Percentiles rank a stretch among this genome's conserved stretches.
phyloP scores from a whole-genome alignment of 2,797 vertebrate genomes.

The Percopsis omiscomaycus region DNA sequence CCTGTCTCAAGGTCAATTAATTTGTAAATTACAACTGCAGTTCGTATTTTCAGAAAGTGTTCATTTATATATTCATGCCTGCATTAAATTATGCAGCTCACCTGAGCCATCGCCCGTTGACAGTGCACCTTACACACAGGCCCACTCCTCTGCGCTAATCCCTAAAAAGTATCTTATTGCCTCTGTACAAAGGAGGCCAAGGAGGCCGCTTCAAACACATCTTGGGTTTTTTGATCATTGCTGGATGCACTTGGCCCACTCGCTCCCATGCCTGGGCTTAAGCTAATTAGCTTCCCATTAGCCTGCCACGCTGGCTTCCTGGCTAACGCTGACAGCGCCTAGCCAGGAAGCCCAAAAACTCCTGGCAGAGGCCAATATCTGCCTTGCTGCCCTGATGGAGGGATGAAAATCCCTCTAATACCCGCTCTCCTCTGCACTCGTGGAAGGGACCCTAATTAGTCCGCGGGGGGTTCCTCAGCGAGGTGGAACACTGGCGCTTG shows the following conservation, averaged over 20 bases:
- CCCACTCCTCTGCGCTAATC: conserved; percentile 42
- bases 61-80: conserved; percentile 46
- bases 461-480: conserved; percentile 30
- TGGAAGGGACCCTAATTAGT: conserved; percentile 54
- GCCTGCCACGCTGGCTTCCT: conserved; percentile 59
- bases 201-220: conserved; percentile 59
- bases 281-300: conserved; percentile 74
- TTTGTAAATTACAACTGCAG: conserved; percentile 24
- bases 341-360: conserved; percentile 47
- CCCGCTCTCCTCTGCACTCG: conserved; percentile 41
- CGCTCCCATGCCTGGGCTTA: conserved; percentile 64
- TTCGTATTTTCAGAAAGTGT: conserved; percentile 25
- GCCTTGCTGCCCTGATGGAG: conserved; percentile 50
- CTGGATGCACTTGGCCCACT: conserved; percentile 49
- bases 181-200: conserved; percentile 61
- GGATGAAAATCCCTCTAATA: conserved; percentile 63
- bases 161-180: conserved; percentile 52
- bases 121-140: conserved; percentile 44
- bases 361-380: conserved; percentile 60
- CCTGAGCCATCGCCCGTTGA: conserved; percentile 52
- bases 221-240: conserved; percentile 56
- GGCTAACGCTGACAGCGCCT: conserved; percentile 49
- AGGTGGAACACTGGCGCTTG: conserved; percentile 34
- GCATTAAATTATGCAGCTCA: conserved; percentile 53
- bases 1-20: conserved; percentile 15